These are phyloP conservation scores for Anthopleura xanthogrammica DNA, from an alignment of 92 coral and sea anemone genomes.

Conservation along the genomic window DNA sequence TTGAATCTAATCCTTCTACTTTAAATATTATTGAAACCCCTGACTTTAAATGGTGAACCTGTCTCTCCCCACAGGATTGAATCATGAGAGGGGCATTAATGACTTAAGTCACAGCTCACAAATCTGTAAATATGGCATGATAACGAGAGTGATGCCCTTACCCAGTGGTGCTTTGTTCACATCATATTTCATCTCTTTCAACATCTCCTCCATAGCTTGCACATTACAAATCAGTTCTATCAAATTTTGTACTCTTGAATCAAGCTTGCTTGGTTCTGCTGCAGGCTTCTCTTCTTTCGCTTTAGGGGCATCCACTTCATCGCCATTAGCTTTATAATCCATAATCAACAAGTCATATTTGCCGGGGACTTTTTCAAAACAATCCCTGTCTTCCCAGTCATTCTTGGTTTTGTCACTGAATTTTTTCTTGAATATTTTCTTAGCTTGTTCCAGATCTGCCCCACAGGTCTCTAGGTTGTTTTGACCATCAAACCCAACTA, in stretches of 20 bases:
- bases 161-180: constrained; percentile 95
- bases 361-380: constrained; percentile 82
- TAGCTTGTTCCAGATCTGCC: constrained; percentile 76
- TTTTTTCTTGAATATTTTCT: constrained; percentile 75
- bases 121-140: neutral
- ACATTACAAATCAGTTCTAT: constrained; percentile 87
- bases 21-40: too few species aligned
- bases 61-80: too few species aligned
- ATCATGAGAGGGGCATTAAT: too few species aligned
- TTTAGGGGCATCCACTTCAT: constrained; percentile 72
- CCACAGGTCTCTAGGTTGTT: constrained; percentile 84
- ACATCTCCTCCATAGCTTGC: constrained; percentile 91
- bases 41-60: too few species aligned
- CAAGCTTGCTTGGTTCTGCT: constrained; percentile 68
- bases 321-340: constrained; percentile 92
- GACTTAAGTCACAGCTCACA: too few species aligned
- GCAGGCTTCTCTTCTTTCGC: constrained; percentile 78
- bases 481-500: constrained; percentile 96
- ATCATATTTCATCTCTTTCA: constrained; percentile 97
- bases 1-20: too few species aligned
- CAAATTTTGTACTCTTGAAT: constrained; percentile 75
- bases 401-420: constrained; percentile 91
- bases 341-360: constrained; percentile 86
- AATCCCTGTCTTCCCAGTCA: constrained; percentile 75
- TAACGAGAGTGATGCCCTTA: constrained; percentile 10